Evolutionary conservation across 2,797 vertebrate species (phyloP).

Genomic region (Microcaecilia unicolor): DNA sequence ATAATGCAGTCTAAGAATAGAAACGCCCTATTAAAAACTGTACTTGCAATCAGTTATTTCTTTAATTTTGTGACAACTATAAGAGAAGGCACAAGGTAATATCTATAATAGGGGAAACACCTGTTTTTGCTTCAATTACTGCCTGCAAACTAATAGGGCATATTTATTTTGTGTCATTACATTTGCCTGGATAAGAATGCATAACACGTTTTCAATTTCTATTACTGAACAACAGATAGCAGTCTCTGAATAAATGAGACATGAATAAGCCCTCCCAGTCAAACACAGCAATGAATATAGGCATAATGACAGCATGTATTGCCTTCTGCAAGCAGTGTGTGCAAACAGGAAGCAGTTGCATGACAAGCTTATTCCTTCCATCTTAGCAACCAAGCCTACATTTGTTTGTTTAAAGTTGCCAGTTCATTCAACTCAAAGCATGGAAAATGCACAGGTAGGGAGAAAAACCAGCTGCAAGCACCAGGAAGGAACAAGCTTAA

Average conservation of each 20-base stretch:
- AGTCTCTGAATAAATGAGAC: conserved; percentile 25
- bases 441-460: conserved; percentile 12
- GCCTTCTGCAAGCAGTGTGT: background rate
- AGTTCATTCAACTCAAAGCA: conserved; percentile 22
- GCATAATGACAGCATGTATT: conserved; percentile 19
- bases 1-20: too few species aligned
- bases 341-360: conserved; percentile 37
- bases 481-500: too few species aligned
- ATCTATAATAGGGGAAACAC: conserved; percentile 43
- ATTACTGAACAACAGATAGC: conserved; percentile 28
- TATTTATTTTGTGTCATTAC: conserved; percentile 53
- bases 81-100: conserved; percentile 37
- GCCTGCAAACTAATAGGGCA: conserved; percentile 17
- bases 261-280: conserved; percentile 28
- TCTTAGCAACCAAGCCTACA: conserved; percentile 31
- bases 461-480: too few species aligned
- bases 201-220: conserved; percentile 40
- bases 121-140: conserved; percentile 51
- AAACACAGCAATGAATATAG: conserved; percentile 14
- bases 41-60: background rate
- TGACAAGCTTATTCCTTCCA: conserved; percentile 18
- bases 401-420: conserved; percentile 36
- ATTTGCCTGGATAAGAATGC: conserved; percentile 53
- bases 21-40: conserved; percentile 11
- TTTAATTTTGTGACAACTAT: conserved; percentile 5